These are phyloP conservation scores for Megalops cyprinoides DNA, from an alignment of 2,797 vertebrate species.

Conservation along the genomic window DNA sequence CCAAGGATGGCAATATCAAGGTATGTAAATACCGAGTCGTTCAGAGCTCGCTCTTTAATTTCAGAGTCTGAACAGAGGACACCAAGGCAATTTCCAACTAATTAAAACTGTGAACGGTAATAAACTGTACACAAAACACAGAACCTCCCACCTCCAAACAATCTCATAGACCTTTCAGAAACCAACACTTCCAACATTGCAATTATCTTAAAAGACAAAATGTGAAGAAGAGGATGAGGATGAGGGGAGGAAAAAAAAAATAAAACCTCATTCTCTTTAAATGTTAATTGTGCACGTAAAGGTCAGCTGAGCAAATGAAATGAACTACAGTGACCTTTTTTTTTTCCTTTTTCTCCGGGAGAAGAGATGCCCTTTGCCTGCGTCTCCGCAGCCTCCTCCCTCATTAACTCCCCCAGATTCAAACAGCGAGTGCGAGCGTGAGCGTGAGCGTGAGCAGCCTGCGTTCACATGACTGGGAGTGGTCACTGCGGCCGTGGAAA, in stretches of 20 bases:
- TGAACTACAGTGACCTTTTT: conserved; percentile 66
- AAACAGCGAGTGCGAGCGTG: conserved; percentile 54
- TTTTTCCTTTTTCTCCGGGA: conserved; percentile 35
- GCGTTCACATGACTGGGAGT: conserved; percentile 43
- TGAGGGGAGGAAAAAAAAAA: conserved; percentile 61
- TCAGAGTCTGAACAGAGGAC: neutral
- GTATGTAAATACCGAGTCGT: neutral
- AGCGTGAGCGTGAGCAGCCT: conserved; percentile 52
- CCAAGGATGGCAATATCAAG: neutral
- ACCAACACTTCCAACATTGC: conserved; percentile 45
- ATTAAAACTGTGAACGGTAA: conserved; percentile 17
- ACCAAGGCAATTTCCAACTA: conserved; percentile 8
- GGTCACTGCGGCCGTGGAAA: conserved; percentile 33
- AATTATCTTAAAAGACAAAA: conserved; percentile 66
- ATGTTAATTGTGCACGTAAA: conserved; percentile 87
- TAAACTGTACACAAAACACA: conserved; percentile 1
- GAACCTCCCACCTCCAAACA: neutral
- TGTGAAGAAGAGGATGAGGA: conserved; percentile 29
- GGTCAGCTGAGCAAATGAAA: conserved; percentile 82
- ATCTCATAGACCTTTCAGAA: conserved; percentile 2
- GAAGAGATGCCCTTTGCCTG: conserved; percentile 64
- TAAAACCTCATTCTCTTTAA: conserved; percentile 78
- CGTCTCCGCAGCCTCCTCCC: conserved; percentile 58
- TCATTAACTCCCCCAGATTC: conserved; percentile 66
- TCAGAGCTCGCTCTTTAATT: neutral